Evolutionary conservation across 2,888 invertebrate species (phyloP).

Genomic region (Sphecodes monilicornis): DNA sequence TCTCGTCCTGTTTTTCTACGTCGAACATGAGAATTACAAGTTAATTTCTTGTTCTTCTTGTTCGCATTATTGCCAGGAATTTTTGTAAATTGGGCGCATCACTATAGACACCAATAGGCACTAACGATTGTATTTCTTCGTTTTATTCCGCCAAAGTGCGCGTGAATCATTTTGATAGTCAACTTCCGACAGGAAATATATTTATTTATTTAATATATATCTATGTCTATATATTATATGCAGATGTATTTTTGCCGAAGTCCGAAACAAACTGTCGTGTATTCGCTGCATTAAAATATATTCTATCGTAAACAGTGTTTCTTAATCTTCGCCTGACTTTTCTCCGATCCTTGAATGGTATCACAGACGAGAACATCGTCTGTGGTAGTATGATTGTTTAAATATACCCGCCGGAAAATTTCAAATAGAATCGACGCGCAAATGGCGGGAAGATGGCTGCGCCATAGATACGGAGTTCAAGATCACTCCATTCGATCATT

Average conservation of each 20-base stretch:
- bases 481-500: no score
- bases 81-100: neutral
- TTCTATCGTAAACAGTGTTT: slow-evolving; percentile 49
- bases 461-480: no score
- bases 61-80: slow-evolving; percentile 5
- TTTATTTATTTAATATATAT: slow-evolving; percentile 55
- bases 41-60: neutral
- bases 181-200: slow-evolving; percentile 42
- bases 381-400: neutral
- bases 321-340: slow-evolving; percentile 17
- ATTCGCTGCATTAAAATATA: slow-evolving; percentile 51
- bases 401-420: neutral
- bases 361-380: no score
- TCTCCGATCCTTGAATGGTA: no score
- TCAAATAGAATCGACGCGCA: neutral
- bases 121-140: slow-evolving; percentile 42
- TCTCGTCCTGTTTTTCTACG: neutral
- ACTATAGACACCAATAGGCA: neutral
- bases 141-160: slow-evolving; percentile 49
- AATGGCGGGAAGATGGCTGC: neutral
- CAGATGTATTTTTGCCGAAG: slow-evolving; percentile 45
- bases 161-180: slow-evolving; percentile 52
- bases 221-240: slow-evolving; percentile 43
- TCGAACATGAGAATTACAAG: neutral
- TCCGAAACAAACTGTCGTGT: slow-evolving; percentile 43